Conservation (phyloP, 2,113 vertebrate genomes). For the Pachycephala philippinensis region DNA sequence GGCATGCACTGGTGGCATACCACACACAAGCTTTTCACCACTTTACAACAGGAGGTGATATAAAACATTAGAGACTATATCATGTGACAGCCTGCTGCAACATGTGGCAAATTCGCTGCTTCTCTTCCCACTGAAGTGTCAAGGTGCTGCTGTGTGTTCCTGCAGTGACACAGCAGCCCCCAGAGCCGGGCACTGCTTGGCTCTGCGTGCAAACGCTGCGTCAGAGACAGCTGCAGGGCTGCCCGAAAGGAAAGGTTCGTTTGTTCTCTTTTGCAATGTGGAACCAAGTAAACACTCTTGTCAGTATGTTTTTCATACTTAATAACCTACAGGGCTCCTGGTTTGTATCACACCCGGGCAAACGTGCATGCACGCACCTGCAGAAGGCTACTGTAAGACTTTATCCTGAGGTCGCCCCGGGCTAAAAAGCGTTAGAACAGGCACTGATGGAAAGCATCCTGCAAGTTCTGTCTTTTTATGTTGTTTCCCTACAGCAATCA, state of each 20-base stretch:
- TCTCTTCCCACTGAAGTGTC: accelerated
- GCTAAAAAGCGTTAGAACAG: not conserved
- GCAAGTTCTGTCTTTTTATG: not conserved
- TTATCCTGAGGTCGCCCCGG: accelerated
- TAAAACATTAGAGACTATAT: not conserved
- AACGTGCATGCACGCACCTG: accelerated
- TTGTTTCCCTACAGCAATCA: not conserved
- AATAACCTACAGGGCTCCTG: not conserved
- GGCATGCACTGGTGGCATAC: not conserved
- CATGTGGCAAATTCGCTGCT: not conserved
- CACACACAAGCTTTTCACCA: not conserved
- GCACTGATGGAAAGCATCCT: not conserved
- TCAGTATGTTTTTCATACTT: not conserved
- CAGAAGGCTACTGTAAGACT: not conserved
- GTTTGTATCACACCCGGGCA: not conserved
- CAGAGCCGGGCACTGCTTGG: not conserved
- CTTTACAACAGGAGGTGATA: not conserved
- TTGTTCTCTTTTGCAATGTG: not conserved
- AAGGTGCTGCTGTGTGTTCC: not conserved
- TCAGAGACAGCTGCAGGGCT: not conserved
- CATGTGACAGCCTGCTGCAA: not conserved
- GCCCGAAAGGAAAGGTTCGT: not conserved
- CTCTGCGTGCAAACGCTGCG: not conserved
- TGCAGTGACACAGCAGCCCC: not conserved
- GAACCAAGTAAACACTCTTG: not conserved